Conservation (phyloP, 1,140 invertebrate species). For the Sitobion miscanthi region DNA sequence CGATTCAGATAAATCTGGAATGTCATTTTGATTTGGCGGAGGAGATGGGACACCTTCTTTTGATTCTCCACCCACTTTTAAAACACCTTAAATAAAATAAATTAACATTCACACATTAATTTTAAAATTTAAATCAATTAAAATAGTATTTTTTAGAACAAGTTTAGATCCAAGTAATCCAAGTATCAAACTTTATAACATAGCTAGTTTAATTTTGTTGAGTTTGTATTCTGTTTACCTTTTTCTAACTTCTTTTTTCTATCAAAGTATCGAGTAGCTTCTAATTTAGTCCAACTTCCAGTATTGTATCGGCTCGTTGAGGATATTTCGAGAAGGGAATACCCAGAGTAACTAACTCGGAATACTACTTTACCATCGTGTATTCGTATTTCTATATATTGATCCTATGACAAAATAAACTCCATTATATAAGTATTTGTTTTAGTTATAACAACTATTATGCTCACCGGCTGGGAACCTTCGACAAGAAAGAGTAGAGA, state of each 20-base stretch:
- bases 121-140: neutral
- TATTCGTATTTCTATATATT: conserved; percentile 79
- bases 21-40: conserved; percentile 66
- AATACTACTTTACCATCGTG: conserved; percentile 78
- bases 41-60: conserved; percentile 71
- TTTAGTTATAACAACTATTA: conserved; percentile 59
- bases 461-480: conserved; percentile 57
- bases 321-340: conserved; percentile 71
- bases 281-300: conserved; percentile 79
- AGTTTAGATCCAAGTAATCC: too few species aligned
- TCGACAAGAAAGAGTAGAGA: conserved; percentile 84
- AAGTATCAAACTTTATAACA: neutral
- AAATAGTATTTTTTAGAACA: too few species aligned
- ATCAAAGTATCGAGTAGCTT: conserved; percentile 66
- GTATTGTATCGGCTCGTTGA: conserved; percentile 80
- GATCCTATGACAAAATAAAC: conserved; percentile 68
- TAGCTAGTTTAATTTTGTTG: neutral
- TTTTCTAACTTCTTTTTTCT: conserved; percentile 62
- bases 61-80: conserved; percentile 76
- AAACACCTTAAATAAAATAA: conserved; percentile 61
- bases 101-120: neutral
- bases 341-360: conserved; percentile 73
- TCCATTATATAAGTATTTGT: neutral
- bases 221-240: conserved; percentile 59
- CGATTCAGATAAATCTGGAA: conserved; percentile 71